Evolutionary conservation across 2,888 invertebrate genomes (phyloP), one percentile per base, ranked within the genome.

Genomic region (Drosophila anomelani): DNA sequence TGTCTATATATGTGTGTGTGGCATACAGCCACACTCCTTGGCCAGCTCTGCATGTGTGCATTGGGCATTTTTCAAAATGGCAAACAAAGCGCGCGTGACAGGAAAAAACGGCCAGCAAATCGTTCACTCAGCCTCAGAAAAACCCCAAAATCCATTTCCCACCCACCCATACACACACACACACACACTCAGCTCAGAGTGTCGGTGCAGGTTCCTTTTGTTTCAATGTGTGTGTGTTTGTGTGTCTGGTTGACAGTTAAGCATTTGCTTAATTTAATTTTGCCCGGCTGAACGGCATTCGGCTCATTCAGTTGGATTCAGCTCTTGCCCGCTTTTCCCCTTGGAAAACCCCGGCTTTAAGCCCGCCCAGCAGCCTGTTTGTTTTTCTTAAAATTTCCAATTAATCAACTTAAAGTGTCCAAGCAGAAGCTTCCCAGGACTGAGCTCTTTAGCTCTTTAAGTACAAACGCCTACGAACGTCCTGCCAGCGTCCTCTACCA

Each of bases 221-320:
- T 64, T 59, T 73, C 55, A 58, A 23, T 12, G 23, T 20, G 29
- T 12, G 23, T 20, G 51, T 46, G 57, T 20, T 23, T 12, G 23
- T 20, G 51, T 53, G 57, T 46, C 3, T 54, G 43, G 43, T 43
- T 61, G 71, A 36, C 59, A 61, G 72, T 72, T 63, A 49, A 64
- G 72, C 73, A 73, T 73, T 73, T 73, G 73, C 72, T 73, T 73
- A 72, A 73, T 73, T 73, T 73, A 73, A 73, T 73, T 73, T 73
- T 20, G 46, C 53, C 41, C 57, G 57, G 36, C 62, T 72, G 61
- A 72, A 49, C 73, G 72, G 54, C 73, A 53, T 36, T 53, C 51
- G 57, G 72, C 63, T 62, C 32, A 13, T 38, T 43, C 44, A 44
- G 57, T 29, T 17, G 43, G 12, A 44, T 44, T 4, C 10, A 34